Base-by-base conservation (phyloP, 1,140 invertebrate species). In the Sarcophaga bullata region DNA sequence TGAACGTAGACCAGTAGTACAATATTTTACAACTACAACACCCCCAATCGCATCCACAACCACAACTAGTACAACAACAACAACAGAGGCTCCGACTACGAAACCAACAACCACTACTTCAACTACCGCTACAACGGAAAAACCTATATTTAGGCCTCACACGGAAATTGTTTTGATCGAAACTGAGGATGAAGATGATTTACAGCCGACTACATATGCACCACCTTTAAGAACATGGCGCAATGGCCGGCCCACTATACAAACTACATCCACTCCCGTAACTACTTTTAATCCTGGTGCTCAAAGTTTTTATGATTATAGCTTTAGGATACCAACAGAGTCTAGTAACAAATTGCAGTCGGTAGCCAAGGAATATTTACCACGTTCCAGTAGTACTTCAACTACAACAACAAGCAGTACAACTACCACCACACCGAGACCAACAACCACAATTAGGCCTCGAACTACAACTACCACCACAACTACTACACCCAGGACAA, bases 181-280 rank as follows among this genome's bases (percentile, higher is more conserved):
- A 19, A 7, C 81, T 13, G 73, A 58, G 0, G 54, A 80, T 4
- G 81, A 81, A 8, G 82, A 81, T 11, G 81, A 87, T 19, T 86
- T 90, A 68, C 78, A 87, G 19, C 89, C 89, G 25, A 90, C 89
- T 72, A 90, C 89, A 6, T 90, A 90, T 83, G 87, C 88, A 0
- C 89, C 89, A 6, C 86, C 86, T 0, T 58, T 89, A 54, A 85
- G 88, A 11, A 83, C 37, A 48, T 89, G 88, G 88, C 88, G 88
- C 6, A 87, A 88, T 78, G 88, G 88, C 4, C 84, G 88, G 37
- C 86, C 88, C 9, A 87, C 87, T 10, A 52, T 48, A 81, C 49
- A 80, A 19, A 80, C 54, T n/a, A 49, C 58, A 58, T 11, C 82
- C 10, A 84, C 85, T 6, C 83, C 82, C 7, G 11, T 48, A 2